Base-by-base conservation (phyloP, 2,797 vertebrate genomes). In the Girardinus metallicus region DNA sequence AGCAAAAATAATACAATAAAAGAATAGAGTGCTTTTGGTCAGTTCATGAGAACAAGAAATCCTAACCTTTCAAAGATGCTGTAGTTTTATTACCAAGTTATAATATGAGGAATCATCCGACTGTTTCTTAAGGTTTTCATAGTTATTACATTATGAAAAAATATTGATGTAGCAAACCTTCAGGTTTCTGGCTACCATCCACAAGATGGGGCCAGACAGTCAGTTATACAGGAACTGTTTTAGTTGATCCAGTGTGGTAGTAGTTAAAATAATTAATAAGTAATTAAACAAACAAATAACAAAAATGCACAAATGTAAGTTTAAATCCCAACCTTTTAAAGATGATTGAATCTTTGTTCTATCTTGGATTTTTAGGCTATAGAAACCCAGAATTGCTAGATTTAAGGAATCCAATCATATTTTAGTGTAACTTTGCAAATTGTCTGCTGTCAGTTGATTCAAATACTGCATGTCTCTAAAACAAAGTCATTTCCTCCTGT, bases 151-250 rank as follows among this genome's bases (percentile, higher is more conserved):
- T 29, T 57, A 15, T 15, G 12, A 29, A 29, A 12, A 60, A 8
- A 16, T 31, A 15, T 18, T 18, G 29, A 57, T 13, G 57, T 15
- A 18, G 57, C 57, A 62, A 31, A 31, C 29, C 6, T 31, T 31
- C 57, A 62, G 57, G 57, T 5, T 31, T 62, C 57, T 62, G 29
- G 13, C 57, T 34, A 6, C 57, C 29, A 62, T 34, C 57, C 57
- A 62, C 57, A 31, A 62, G 57, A 62, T 62, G 57, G 57, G 29
- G 57, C 29, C 57, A 62, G 57, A 62, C 31, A 62, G 57, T 62
- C n/a, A 57, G n/a, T 34, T 34, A 62, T 62, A 62, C 8, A 62
- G 15, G 29, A 34, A 62, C 57, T 29, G 26, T 62, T 62, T 62
- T 16, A 16, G 57, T 62, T 62, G 57, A 16, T 2, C 29, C 29